Conservation (phyloP, 2,888 invertebrate genomes). For the Eupithecia subumbrata region DNA sequence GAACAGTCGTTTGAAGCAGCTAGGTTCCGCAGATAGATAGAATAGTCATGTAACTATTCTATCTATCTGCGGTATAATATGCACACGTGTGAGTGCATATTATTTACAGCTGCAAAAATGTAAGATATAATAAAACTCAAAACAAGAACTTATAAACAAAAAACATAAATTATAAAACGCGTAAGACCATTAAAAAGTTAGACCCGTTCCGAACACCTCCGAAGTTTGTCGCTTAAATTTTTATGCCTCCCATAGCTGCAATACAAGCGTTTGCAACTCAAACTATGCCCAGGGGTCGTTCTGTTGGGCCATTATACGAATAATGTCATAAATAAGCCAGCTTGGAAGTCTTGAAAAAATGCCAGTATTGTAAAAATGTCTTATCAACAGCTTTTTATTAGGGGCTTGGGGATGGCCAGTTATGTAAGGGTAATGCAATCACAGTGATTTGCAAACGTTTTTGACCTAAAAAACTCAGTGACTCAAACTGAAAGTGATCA, state of each 20-base stretch:
- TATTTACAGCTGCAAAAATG: background rate
- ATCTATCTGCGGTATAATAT: no score
- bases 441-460: background rate
- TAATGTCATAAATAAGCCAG: slow-evolving; percentile 71
- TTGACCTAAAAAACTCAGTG: background rate
- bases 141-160: slow-evolving; percentile 31
- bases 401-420: slow-evolving; percentile 27
- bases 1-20: background rate
- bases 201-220: slow-evolving; percentile 55
- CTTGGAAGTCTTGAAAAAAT: slow-evolving; percentile 57
- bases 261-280: slow-evolving; percentile 71
- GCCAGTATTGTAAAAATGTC: slow-evolving; percentile 29
- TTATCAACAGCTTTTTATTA: slow-evolving; percentile 27
- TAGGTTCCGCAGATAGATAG: background rate
- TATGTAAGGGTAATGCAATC: background rate
- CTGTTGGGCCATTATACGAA: slow-evolving; percentile 69
- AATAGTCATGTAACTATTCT: background rate
- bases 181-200: slow-evolving; percentile 54
- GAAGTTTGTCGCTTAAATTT: slow-evolving; percentile 72
- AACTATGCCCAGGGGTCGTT: slow-evolving; percentile 70
- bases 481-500: background rate
- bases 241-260: slow-evolving; percentile 77
- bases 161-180: slow-evolving; percentile 50
- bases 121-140: slow-evolving; percentile 1
- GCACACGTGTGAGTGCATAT: no score